Conservation (phyloP, 2,888 invertebrate species). For the Sthenelais limicola region DNA sequence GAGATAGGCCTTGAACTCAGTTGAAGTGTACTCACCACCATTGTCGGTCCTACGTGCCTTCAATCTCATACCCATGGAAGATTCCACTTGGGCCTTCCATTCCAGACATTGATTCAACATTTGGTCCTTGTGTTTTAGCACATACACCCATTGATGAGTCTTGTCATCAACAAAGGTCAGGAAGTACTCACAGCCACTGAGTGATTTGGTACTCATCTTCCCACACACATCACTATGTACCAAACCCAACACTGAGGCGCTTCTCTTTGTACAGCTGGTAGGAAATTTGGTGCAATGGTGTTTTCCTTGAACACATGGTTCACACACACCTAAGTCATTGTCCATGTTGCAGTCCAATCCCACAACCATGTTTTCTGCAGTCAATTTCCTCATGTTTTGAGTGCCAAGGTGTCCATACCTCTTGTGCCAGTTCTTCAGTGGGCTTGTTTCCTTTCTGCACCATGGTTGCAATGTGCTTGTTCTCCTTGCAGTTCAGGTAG, state of each 20-base stretch:
- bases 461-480: too few relatives aligned
- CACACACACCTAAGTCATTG: neutral
- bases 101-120: neutral
- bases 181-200: too few relatives aligned
- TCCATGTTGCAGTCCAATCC: neutral
- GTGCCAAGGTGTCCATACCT: slow-evolving; percentile 18
- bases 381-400: slow-evolving; percentile 2
- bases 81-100: slow-evolving; percentile 16
- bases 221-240: slow-evolving; percentile 37
- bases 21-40: slow-evolving; percentile 33
- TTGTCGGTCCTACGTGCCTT: neutral
- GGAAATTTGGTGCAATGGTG: neutral
- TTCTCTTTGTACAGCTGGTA: neutral
- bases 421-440: too few relatives aligned
- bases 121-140: slow-evolving; percentile 16
- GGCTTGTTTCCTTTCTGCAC: too few relatives aligned
- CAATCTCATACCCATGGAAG: slow-evolving; percentile 3
- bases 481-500: too few relatives aligned
- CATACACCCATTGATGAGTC: slow-evolving; percentile 30
- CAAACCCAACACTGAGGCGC: neutral
- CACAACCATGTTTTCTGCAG: neutral
- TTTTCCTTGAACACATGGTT: slow-evolving; percentile 30
- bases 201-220: slow-evolving; percentile 6
- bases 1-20: slow-evolving; percentile 52
- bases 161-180: slow-evolving; percentile 23